A percentile compares a stretch with the other conserved stretches of the same genome.
Conservation (phyloP, 2,113 vertebrate genomes). For the Amphiprion ocellaris region DNA sequence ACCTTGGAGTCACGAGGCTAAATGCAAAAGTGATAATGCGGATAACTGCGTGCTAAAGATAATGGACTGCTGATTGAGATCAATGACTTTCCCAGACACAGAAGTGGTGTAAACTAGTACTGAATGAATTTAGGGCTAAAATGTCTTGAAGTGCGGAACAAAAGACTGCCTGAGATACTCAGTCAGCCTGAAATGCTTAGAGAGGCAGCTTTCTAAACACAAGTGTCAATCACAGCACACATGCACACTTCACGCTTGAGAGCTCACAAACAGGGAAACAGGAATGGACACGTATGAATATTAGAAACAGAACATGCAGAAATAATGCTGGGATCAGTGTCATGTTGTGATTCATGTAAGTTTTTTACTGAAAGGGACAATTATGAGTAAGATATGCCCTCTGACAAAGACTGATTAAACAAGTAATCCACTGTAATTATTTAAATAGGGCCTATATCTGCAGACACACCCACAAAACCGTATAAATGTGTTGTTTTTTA, state of each 20-base stretch:
- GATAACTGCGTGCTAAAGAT: constrained; percentile 95
- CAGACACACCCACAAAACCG: too few relatives aligned
- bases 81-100: constrained; percentile 89
- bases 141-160: constrained; percentile 57
- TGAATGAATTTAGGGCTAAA: constrained; percentile 81
- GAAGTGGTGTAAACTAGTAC: constrained; percentile 52
- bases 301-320: background rate
- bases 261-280: constrained; percentile 45
- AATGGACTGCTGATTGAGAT: constrained; percentile 95
- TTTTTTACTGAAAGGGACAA: too few relatives aligned
- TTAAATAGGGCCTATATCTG: too few relatives aligned
- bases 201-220: constrained; percentile 69
- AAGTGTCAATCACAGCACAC: constrained; percentile 65
- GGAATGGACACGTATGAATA: constrained; percentile 24
- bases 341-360: too few relatives aligned
- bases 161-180: constrained; percentile 41
- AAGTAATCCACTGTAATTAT: too few relatives aligned
- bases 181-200: constrained; percentile 61
- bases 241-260: constrained; percentile 44
- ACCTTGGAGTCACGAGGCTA: constrained; percentile 91
- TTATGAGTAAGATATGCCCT: too few relatives aligned
- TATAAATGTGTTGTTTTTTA: too few relatives aligned
- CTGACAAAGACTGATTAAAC: too few relatives aligned
- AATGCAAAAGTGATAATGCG: constrained; percentile 97
- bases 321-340: constrained; percentile 10